phyloP scores from a whole-genome alignment of 2,888 invertebrate species.

The Platycheirus rosarum region DNA sequence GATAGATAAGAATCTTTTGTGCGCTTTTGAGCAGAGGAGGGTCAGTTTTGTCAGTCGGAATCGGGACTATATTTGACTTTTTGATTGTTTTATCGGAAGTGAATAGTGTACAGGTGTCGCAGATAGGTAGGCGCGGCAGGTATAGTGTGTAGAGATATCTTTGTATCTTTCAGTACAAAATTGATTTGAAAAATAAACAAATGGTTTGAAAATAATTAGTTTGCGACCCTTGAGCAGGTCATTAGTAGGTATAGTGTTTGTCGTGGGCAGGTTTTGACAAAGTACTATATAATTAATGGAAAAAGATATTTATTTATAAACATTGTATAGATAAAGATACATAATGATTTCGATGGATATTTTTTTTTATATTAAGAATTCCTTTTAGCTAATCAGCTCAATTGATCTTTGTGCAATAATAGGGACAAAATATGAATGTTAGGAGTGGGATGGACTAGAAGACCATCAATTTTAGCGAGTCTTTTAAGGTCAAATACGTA shows the following conservation, averaged over 20 bases:
- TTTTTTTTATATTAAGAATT: too few relatives aligned
- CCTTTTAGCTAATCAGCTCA: too few relatives aligned
- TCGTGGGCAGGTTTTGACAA: constrained; percentile 55
- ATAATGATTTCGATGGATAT: too few relatives aligned
- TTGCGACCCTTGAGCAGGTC: constrained; percentile 40
- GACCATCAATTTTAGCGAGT: too few relatives aligned
- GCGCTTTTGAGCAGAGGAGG: background rate
- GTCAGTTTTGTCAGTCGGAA: background rate
- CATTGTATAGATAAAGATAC: too few relatives aligned
- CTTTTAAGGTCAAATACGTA: too few relatives aligned
- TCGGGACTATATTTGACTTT: constrained; percentile 41
- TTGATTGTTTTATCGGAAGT: constrained; percentile 54
- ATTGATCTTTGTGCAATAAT: too few relatives aligned
- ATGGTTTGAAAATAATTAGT: constrained; percentile 47
- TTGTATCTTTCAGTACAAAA: constrained; percentile 41
- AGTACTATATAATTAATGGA: too few relatives aligned
- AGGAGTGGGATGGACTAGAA: too few relatives aligned
- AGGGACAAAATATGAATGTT: too few relatives aligned
- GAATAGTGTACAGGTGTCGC: constrained; percentile 64
- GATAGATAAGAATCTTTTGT: constrained; percentile 48
- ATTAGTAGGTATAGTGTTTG: constrained; percentile 51
- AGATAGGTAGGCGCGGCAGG: constrained; percentile 24
- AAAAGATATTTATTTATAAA: too few relatives aligned
- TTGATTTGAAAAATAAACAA: constrained; percentile 65
- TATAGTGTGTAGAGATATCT: too few relatives aligned